phyloP scores from a whole-genome alignment of 2,113 vertebrate species.

The Poeciliopsis retropinna region DNA sequence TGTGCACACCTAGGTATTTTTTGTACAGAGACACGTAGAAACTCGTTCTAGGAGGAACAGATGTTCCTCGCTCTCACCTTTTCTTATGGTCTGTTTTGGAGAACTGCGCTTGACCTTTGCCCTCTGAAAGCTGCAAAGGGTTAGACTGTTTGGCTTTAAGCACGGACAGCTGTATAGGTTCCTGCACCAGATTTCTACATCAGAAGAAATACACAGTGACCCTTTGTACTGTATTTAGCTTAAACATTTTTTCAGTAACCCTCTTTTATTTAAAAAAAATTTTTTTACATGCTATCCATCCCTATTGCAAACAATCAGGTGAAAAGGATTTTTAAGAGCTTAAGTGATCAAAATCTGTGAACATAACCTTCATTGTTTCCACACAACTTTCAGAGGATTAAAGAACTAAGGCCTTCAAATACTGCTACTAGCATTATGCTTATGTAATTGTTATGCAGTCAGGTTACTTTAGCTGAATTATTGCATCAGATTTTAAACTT shows the following conservation, averaged over 20 bases:
- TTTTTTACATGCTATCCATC: conserved; percentile 4
- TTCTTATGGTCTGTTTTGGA: conserved; percentile 27
- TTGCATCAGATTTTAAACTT: neutral
- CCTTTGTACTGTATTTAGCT: neutral
- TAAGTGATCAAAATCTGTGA: conserved; percentile 41
- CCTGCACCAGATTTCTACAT: neutral
- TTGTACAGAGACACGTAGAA: conserved; percentile 16
- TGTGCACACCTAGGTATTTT: conserved; percentile 40
- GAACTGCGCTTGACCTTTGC: conserved; percentile 46
- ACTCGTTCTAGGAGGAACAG: conserved; percentile 29
- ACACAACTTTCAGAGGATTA: conserved; percentile 24
- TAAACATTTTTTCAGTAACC: neutral
- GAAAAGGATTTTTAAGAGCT: conserved; percentile 20
- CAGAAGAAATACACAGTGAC: neutral
- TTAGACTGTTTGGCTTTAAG: conserved; percentile 9
- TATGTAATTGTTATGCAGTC: conserved; percentile 30
- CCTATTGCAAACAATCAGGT: neutral
- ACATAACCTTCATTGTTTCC: conserved; percentile 25
- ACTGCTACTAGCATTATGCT: conserved; percentile 23
- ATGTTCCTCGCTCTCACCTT: conserved; percentile 33
- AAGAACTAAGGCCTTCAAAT: conserved; percentile 22
- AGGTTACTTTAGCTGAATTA: conserved; percentile 38
- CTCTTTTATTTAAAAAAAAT: too few species aligned
- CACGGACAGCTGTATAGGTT: neutral
- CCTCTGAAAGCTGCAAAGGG: conserved; percentile 11